Evolutionary conservation across 2,113 vertebrate genomes (phyloP).

Genomic region (Rhynchopsitta pachyrhyncha): DNA sequence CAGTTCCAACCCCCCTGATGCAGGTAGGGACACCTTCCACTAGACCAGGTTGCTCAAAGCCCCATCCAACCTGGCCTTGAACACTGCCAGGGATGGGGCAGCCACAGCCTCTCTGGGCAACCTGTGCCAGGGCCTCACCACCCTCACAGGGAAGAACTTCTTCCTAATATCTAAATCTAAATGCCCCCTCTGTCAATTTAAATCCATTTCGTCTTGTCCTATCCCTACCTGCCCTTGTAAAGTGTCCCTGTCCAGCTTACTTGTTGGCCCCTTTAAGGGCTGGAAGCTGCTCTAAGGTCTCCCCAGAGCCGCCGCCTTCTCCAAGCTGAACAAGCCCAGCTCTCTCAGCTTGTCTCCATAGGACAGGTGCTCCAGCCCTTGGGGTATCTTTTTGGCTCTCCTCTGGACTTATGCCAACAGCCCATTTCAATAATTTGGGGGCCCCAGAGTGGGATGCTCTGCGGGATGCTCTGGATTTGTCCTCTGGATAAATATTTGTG

Average conservation of each 20-base stretch:
- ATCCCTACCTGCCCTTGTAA: background rate
- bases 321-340: background rate
- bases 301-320: background rate
- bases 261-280: background rate
- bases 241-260: background rate
- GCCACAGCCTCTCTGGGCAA: background rate
- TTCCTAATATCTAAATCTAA: background rate
- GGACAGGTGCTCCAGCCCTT: background rate
- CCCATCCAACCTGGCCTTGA: background rate
- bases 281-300: background rate
- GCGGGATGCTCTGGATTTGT: background rate
- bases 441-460: background rate
- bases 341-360: background rate
- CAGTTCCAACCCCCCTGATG: background rate
- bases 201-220: background rate
- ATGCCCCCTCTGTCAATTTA: background rate
- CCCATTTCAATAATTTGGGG: background rate
- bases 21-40: background rate
- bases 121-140: background rate
- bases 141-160: background rate
- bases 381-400: background rate
- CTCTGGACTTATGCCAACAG: background rate
- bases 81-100: background rate
- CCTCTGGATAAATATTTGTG: background rate
- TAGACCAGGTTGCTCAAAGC: background rate